Conservation (phyloP, 37 sponge, comb jelly and placozoan genomes). For the Chondrilla cf. caribensis region DNA sequence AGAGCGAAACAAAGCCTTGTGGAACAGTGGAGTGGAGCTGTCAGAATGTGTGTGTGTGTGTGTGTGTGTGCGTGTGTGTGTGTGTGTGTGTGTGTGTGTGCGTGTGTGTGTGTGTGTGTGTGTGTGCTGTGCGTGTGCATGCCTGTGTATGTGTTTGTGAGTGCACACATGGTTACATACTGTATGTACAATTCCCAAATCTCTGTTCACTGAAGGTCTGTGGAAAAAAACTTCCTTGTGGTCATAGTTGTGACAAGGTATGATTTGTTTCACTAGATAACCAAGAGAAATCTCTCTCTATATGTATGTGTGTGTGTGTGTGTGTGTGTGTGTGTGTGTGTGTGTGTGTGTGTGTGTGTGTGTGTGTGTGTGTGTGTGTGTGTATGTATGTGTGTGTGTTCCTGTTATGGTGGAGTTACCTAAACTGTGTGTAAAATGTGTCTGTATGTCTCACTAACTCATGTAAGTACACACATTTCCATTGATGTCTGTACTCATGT, state of each 20-base stretch:
- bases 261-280: not conserved
- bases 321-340: constrained; percentile 7
- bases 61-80: not conserved
- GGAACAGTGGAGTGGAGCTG: constrained; percentile 71
- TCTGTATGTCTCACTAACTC: too few species aligned
- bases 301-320: not conserved
- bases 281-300: too few species aligned
- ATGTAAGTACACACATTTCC: too few species aligned
- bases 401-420: not conserved
- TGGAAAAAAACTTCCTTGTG: constrained; percentile 41
- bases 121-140: not conserved
- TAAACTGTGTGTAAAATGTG: not conserved
- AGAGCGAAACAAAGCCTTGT: constrained; percentile 43
- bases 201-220: constrained; percentile 23
- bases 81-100: not conserved
- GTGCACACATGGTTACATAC: not conserved
- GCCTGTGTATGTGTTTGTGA: not conserved
- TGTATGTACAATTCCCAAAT: too few species aligned
- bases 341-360: constrained; percentile 20
- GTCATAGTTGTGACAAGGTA: constrained; percentile 24
- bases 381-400: constrained; percentile 12
- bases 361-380: constrained; percentile 9
- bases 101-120: not conserved
- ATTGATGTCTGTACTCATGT: too few species aligned
- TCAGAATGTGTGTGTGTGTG: constrained; percentile 45